Percentiles rank a stretch among this genome's conserved stretches.
phyloP scores from a whole-genome alignment of 2,888 invertebrate genomes.

The Macrophya annulata region DNA sequence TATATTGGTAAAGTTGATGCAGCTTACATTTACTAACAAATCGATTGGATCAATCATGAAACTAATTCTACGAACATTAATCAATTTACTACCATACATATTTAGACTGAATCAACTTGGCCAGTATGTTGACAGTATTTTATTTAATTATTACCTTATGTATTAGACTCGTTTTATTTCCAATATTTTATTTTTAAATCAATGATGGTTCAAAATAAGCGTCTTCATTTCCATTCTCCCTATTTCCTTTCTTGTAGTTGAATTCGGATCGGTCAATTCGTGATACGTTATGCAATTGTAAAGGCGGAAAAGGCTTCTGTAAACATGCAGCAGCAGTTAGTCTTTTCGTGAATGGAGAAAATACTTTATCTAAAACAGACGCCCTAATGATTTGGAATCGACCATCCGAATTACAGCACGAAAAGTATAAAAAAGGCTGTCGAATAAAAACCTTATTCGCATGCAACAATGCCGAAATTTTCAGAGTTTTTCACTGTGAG shows the following conservation, averaged over 20 bases:
- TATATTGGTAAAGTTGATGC: no score
- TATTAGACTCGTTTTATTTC: slow-evolving; percentile 16
- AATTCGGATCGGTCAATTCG: slow-evolving; percentile 6
- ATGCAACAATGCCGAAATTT: neutral
- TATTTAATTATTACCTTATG: neutral
- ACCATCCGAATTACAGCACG: slow-evolving; percentile 47
- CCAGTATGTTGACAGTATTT: no score
- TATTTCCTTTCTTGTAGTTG: slow-evolving; percentile 22
- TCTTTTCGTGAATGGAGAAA: slow-evolving; percentile 57
- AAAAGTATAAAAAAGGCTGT: slow-evolving; percentile 55
- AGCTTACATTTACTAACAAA: no score
- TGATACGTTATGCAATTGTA: slow-evolving; percentile 2
- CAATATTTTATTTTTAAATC: no score
- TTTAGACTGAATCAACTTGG: no score
- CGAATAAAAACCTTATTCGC: neutral
- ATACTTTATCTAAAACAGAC: slow-evolving; percentile 57
- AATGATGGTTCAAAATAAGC: no score
- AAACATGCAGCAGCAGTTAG: slow-evolving; percentile 59
- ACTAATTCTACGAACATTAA: no score
- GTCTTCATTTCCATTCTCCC: no score
- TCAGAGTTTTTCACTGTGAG: neutral
- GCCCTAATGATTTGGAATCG: slow-evolving; percentile 57
- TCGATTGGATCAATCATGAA: no score
- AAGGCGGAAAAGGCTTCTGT: slow-evolving; percentile 43
- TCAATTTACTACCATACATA: no score